Base-by-base conservation (phyloP, 23 tunicate genomes). In the Corella eumyota region DNA sequence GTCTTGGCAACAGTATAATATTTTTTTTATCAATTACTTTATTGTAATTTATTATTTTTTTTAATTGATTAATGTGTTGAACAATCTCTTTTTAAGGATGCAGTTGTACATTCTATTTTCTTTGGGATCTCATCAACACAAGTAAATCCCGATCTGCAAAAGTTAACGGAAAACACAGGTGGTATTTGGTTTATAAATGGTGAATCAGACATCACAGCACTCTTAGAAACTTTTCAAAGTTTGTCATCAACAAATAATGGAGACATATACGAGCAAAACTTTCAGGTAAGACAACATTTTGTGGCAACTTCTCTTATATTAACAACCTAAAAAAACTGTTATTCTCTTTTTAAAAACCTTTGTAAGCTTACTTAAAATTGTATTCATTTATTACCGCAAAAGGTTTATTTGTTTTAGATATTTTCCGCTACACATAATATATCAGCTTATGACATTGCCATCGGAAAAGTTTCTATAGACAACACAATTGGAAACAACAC, bases 401-500 rank as follows among this genome's bases (percentile, higher is more conserved):
- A n/a, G n/a, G n/a, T n/a, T n/a, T n/a, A n/a, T n/a, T n/a, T n/a
- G n/a, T n/a, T n/a, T n/a, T n/a, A n/a, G n/a, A n/a, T n/a, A n/a
- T n/a, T n/a, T n/a, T n/a, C n/a, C n/a, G n/a, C n/a, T n/a, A n/a
- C n/a, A n/a, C n/a, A n/a, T n/a, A n/a, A n/a, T n/a, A n/a, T n/a
- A n/a, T n/a, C n/a, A n/a, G n/a, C n/a, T 0, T 25, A 4, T 2
- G 64, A 53, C 6, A 0, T 28, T 25, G n/a, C 21, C 28, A 58
- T 24, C 23, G 73, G 77, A 6, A 13, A 29, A 17, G 76, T 78
- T 36, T n/a, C 54, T 25, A 36, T 78, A 0, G 85, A 78, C 62
- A 36, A 62, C 20, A 78, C 76, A 0, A 50, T 78, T 28, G 85
- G 85, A 54, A 74, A 69, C 11, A 35, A 69, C 70, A 78, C 85